These are phyloP conservation scores for Gallinago stenura DNA, from an alignment of 2,797 vertebrate species.

Conservation along the genomic window DNA sequence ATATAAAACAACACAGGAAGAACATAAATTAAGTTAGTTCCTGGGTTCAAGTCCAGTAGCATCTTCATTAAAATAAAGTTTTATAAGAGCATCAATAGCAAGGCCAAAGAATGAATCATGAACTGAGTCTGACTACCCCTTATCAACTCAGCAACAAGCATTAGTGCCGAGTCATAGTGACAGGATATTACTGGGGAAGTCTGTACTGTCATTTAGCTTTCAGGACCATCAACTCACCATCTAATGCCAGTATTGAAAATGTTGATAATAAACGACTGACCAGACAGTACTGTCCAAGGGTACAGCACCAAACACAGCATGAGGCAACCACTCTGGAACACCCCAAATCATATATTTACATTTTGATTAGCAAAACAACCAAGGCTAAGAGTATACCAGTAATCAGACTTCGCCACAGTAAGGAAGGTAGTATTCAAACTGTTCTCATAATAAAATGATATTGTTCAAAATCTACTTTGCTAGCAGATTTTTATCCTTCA, in stretches of 20 bases:
- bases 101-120: neutral
- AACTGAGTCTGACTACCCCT: neutral
- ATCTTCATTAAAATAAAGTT: neutral
- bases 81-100: neutral
- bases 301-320: neutral
- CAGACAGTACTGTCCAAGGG: neutral
- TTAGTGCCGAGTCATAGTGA: neutral
- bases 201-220: neutral
- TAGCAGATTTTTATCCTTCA: constrained; percentile 24
- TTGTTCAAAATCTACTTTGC: neutral
- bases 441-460: neutral
- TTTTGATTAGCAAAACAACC: neutral
- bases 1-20: neutral
- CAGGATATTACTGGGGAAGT: neutral
- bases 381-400: too few relatives aligned
- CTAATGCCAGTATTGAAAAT: neutral
- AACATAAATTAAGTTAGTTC: neutral
- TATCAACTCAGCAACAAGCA: neutral
- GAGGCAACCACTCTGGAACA: neutral
- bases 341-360: neutral
- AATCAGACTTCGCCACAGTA: neutral
- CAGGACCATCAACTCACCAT: neutral
- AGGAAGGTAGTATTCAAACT: neutral
- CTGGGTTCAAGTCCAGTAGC: neutral
- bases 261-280: neutral